These are phyloP conservation scores for Phthorimaea operculella DNA, from an alignment of 1,140 invertebrate species.

Conservation along the genomic window DNA sequence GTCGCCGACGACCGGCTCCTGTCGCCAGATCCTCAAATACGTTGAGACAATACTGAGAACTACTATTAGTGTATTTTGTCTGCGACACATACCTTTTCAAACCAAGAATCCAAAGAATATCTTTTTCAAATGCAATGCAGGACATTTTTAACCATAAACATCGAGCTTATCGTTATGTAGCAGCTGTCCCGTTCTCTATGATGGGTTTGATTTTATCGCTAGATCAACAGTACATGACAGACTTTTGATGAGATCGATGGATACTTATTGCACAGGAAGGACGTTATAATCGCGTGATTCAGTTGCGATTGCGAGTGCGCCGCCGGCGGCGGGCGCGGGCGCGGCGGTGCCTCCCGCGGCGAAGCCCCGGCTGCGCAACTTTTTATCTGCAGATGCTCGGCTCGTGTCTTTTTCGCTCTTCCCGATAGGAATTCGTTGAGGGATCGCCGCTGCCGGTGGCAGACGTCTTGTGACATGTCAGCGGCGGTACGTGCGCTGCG, in stretches of 20 bases:
- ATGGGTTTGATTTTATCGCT: too few relatives aligned
- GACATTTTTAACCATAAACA: too few relatives aligned
- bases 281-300: constrained; percentile 32
- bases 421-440: constrained; percentile 61
- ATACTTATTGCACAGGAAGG: constrained; percentile 11
- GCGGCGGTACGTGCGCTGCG: constrained; percentile 53
- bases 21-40: constrained; percentile 38
- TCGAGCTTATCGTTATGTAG: too few relatives aligned
- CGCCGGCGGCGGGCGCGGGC: constrained; percentile 24
- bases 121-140: too few relatives aligned
- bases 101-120: too few relatives aligned
- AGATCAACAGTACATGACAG: too few relatives aligned
- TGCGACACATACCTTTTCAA: constrained; percentile 26
- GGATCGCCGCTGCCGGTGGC: constrained; percentile 62
- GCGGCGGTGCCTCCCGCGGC: constrained; percentile 47
- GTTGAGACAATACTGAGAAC: constrained; percentile 49
- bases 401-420: constrained; percentile 66
- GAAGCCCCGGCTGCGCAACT: constrained; percentile 43
- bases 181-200: too few relatives aligned
- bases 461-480: constrained; percentile 62
- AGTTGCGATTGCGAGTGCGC: constrained; percentile 19
- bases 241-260: too few relatives aligned
- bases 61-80: constrained; percentile 31
- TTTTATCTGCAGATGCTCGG: constrained; percentile 55
- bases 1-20: constrained; percentile 27